Conservation (phyloP, 1,140 invertebrate genomes). For the Artemia franciscana region DNA sequence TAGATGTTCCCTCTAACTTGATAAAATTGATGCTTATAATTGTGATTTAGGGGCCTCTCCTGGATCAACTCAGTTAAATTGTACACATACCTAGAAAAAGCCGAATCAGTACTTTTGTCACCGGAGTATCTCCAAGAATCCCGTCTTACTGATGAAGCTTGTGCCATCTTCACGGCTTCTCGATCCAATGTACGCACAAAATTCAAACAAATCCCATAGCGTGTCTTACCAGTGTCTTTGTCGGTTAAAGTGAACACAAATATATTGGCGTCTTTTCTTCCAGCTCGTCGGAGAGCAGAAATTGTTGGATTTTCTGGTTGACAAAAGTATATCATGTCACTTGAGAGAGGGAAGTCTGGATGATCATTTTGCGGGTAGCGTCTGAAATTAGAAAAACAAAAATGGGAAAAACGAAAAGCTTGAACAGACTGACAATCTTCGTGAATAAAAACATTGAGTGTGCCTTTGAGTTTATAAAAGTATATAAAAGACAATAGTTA, state of each 20-base stretch:
- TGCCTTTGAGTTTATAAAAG: background rate
- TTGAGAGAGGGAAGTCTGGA: slow-evolving; percentile 74
- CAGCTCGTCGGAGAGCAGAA: slow-evolving; percentile 45
- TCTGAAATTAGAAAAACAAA: slow-evolving; percentile 11
- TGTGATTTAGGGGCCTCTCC: too few species aligned
- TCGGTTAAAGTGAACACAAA: slow-evolving; percentile 98
- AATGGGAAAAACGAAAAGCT: background rate
- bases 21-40: too few species aligned
- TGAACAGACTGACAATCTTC: background rate
- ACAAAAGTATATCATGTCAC: slow-evolving; percentile 98
- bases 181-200: slow-evolving; percentile 70
- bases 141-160: slow-evolving; percentile 35
- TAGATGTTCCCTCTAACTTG: too few species aligned
- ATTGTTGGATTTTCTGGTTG: slow-evolving; percentile 84
- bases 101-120: slow-evolving; percentile 71
- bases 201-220: slow-evolving; percentile 91
- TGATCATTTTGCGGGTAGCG: slow-evolving; percentile 34
- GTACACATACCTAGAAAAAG: slow-evolving; percentile 58
- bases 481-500: too few species aligned
- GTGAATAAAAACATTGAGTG: background rate
- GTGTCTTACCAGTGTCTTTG: slow-evolving; percentile 79
- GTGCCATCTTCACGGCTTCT: slow-evolving; percentile 25
- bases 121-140: slow-evolving; percentile 71
- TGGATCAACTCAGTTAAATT: background rate
- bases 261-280: slow-evolving; percentile 66